phyloP scores from a whole-genome alignment of 2,797 vertebrate species.

The Sebastes itinus region DNA sequence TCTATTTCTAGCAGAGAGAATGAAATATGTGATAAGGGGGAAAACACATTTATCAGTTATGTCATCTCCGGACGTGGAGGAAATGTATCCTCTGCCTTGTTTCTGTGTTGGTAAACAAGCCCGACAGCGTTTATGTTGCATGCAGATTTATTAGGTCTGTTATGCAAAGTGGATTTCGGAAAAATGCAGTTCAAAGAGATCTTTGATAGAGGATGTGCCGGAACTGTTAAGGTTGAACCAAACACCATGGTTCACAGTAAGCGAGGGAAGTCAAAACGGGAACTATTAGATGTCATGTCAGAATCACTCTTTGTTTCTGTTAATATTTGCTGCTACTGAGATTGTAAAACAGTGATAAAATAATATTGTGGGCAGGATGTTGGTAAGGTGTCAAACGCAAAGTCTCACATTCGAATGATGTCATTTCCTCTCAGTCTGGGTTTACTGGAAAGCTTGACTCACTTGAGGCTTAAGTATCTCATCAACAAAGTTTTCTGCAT shows the following conservation, averaged over 20 bases:
- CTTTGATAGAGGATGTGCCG: neutral
- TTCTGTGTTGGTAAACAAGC: slow-evolving; percentile 40
- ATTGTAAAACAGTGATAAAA: neutral
- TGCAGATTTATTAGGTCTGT: slow-evolving; percentile 15
- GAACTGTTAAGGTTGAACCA: neutral
- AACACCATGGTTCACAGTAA: neutral
- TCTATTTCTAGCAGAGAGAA: slow-evolving; percentile 36
- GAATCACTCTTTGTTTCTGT: neutral
- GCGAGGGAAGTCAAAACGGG: slow-evolving; percentile 25
- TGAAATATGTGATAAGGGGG: slow-evolving; percentile 28
- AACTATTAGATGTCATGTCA: slow-evolving; percentile 8
- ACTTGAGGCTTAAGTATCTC: neutral
- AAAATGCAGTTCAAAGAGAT: neutral
- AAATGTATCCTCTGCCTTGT: slow-evolving; percentile 14
- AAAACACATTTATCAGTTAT: slow-evolving; percentile 49
- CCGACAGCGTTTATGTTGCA: neutral
- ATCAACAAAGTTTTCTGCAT: neutral
- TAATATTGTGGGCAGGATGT: neutral
- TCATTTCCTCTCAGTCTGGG: slow-evolving; percentile 45
- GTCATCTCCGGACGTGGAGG: slow-evolving; percentile 32
- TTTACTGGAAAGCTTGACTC: slow-evolving; percentile 25
- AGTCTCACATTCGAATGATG: neutral
- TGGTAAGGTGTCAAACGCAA: neutral
- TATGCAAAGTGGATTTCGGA: neutral
- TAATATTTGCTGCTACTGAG: neutral